phyloP scores from a whole-genome alignment of 2,888 invertebrate species.

The Argyresthia albistria region DNA sequence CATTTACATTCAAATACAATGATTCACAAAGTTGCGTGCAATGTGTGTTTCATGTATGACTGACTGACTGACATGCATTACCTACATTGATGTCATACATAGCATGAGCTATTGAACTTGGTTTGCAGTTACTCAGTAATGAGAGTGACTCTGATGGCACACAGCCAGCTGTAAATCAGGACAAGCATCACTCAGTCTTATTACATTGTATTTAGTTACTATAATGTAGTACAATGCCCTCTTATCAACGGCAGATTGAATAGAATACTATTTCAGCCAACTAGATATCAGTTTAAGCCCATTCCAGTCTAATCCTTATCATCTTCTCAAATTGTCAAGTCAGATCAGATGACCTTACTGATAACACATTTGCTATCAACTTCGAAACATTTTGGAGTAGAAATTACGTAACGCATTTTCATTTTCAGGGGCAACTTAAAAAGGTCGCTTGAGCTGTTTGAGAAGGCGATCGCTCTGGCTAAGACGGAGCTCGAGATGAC shows the following conservation, averaged over 20 bases:
- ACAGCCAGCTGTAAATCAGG: slow-evolving; percentile 16
- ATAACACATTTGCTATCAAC: background rate
- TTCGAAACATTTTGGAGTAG: background rate
- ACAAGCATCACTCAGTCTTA: slow-evolving; percentile 1
- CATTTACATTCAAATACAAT: too few relatives aligned
- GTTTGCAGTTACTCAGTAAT: slow-evolving; percentile 2
- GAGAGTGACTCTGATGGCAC: slow-evolving; percentile 11
- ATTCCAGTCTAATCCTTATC: background rate
- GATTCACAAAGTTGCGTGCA: background rate
- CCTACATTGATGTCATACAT: background rate
- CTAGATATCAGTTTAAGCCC: too few relatives aligned
- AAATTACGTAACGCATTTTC: slow-evolving; percentile 2
- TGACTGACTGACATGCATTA: background rate
- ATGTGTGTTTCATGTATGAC: background rate
- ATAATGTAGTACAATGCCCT: background rate
- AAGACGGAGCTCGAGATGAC: slow-evolving; percentile 92
- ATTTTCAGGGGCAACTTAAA: slow-evolving; percentile 84
- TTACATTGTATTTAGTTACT: background rate
- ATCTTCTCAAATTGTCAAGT: background rate
- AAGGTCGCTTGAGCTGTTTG: slow-evolving; percentile 87
- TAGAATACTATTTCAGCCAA: background rate
- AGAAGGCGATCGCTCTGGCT: slow-evolving; percentile 88
- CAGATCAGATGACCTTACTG: background rate
- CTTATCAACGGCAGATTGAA: background rate
- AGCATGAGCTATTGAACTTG: slow-evolving; percentile 6